A percentile compares a stretch with the other conserved stretches of the same genome.
Evolutionary conservation across 1,140 invertebrate genomes (phyloP).

Genomic region (Macrotrachela quadricornifera): DNA sequence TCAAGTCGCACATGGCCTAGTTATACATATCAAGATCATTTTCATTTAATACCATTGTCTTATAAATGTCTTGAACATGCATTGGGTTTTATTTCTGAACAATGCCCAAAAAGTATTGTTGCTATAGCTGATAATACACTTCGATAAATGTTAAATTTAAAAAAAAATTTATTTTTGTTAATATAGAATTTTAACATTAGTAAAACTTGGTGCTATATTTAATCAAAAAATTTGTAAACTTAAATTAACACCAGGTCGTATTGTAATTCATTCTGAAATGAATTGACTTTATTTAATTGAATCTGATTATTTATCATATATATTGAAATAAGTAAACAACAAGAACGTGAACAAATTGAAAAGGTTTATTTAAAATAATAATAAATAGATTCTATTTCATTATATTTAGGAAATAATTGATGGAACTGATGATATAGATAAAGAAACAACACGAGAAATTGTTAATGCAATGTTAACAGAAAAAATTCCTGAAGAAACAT

Average conservation of each 20-base stretch:
- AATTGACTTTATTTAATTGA: slow-evolving; percentile 67
- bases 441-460: slow-evolving; percentile 81
- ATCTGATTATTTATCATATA: slow-evolving; percentile 96
- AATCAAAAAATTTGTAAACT: slow-evolving; percentile 56
- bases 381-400: background rate
- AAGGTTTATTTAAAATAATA: slow-evolving; percentile 30
- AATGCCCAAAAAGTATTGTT: slow-evolving; percentile 96
- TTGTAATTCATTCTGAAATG: slow-evolving; percentile 75
- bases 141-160: slow-evolving; percentile 36
- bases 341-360: slow-evolving; percentile 55
- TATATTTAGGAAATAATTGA: slow-evolving; percentile 62
- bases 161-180: slow-evolving; percentile 8
- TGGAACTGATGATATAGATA: slow-evolving; percentile 80
- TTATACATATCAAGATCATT: slow-evolving; percentile 83
- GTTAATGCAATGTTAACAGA: slow-evolving; percentile 84
- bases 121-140: slow-evolving; percentile 93
- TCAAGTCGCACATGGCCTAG: slow-evolving; percentile 92
- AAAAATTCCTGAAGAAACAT: slow-evolving; percentile 67
- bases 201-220: slow-evolving; percentile 93
- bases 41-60: slow-evolving; percentile 74
- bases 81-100: slow-evolving; percentile 88
- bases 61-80: slow-evolving; percentile 93
- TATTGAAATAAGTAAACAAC: slow-evolving; percentile 82
- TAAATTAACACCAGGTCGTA: slow-evolving; percentile 84
- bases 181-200: slow-evolving; percentile 73